These are phyloP conservation scores for Lycocerus yunnanus DNA, from an alignment of 2,888 invertebrate genomes.

Conservation along the genomic window DNA sequence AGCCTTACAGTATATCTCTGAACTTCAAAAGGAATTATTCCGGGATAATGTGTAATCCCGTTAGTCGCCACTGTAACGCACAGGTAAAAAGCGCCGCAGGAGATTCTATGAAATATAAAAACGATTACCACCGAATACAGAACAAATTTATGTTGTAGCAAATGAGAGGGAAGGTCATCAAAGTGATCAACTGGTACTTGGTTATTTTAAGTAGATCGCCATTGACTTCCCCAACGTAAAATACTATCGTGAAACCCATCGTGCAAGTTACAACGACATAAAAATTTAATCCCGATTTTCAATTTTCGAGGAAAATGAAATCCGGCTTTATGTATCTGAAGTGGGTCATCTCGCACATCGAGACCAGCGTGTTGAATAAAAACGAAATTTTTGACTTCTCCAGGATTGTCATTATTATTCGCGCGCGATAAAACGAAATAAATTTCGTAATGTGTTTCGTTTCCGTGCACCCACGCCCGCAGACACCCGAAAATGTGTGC, in stretches of 20 bases:
- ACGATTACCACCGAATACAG: too few relatives aligned
- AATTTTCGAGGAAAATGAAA: background rate
- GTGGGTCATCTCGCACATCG: background rate
- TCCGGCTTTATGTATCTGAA: background rate
- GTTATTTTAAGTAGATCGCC: background rate
- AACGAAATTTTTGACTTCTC: background rate
- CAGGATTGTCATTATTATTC: background rate
- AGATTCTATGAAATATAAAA: too few relatives aligned
- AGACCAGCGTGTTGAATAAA: background rate
- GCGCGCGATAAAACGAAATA: background rate
- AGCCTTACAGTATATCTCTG: too few relatives aligned
- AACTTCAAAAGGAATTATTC: too few relatives aligned
- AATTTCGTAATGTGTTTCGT: background rate
- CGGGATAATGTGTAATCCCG: too few relatives aligned
- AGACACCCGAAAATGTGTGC: background rate
- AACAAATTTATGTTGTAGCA: too few relatives aligned
- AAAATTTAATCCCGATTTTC: background rate
- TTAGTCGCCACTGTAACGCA: too few relatives aligned
- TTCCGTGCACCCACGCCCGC: background rate
- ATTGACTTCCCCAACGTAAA: background rate
- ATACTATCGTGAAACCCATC: background rate
- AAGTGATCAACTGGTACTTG: background rate
- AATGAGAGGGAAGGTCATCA: too few relatives aligned
- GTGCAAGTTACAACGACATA: background rate
- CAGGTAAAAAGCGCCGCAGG: too few relatives aligned